These are phyloP conservation scores for Entomobrya multifasciata DNA, from an alignment of 2,888 invertebrate species.

Conservation along the genomic window DNA sequence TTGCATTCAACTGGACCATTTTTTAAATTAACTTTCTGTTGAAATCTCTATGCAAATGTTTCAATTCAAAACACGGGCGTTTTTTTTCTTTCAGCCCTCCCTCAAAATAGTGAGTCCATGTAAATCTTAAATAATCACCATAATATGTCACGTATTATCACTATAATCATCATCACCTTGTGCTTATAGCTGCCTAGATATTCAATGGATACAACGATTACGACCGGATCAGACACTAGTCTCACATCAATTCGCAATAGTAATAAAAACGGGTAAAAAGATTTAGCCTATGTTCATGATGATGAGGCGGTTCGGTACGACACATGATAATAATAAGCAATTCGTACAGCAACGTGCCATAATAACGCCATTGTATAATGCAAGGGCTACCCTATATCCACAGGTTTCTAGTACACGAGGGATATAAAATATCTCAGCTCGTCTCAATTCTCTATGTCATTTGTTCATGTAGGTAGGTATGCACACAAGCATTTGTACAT, in stretches of 20 bases:
- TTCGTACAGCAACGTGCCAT: background rate
- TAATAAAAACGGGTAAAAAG: slow-evolving; percentile 24
- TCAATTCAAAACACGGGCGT: background rate
- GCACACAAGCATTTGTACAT: background rate
- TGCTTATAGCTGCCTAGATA: background rate
- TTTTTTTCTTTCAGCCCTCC: background rate
- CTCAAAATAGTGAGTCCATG: background rate
- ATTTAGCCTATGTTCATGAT: slow-evolving; percentile 42
- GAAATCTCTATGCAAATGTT: background rate
- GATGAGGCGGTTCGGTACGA: slow-evolving; percentile 17
- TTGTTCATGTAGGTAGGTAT: background rate
- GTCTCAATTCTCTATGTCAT: no score
- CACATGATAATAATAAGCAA: background rate
- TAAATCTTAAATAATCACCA: background rate
- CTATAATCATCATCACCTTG: background rate
- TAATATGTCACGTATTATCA: slow-evolving; percentile 39
- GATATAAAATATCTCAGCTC: background rate
- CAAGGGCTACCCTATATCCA: background rate
- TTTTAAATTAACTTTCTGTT: background rate
- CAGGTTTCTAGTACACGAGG: no score
- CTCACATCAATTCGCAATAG: slow-evolving; percentile 21
- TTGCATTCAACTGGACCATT: background rate
- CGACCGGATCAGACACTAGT: slow-evolving; percentile 14
- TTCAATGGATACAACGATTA: background rate
- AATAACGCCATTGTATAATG: background rate